phyloP scores from a whole-genome alignment of 2,888 invertebrate genomes.

The Copidosoma aretas region DNA sequence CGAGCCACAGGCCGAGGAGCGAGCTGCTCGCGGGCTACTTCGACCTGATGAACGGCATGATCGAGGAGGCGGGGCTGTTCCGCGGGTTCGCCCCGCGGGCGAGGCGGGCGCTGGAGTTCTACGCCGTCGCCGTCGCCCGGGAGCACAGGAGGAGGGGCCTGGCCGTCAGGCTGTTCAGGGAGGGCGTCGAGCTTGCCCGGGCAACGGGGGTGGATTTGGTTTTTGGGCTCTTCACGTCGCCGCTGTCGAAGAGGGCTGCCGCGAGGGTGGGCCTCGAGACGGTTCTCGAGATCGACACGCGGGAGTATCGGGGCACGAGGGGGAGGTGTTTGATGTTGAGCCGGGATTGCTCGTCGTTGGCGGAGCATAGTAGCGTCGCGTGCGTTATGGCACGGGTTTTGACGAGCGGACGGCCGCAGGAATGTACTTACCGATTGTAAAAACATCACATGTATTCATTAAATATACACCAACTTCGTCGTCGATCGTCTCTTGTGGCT shows the following conservation, averaged over 20 bases:
- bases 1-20: conserved; percentile 17
- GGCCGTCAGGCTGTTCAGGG: conserved; percentile 35
- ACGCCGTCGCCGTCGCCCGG: conserved; percentile 45
- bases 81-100: conserved; percentile 38
- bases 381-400: not conserved
- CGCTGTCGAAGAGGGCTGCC: conserved; percentile 43
- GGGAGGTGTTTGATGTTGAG: not conserved
- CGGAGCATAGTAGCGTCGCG: not conserved
- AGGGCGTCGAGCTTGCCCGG: conserved; percentile 40
- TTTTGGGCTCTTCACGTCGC: conserved; percentile 46
- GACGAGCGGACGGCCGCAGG: too few species aligned
- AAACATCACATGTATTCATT: too few species aligned
- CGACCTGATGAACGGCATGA: conserved; percentile 42
- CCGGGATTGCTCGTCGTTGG: not conserved
- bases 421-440: too few species aligned
- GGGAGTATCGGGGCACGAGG: conserved; percentile 1
- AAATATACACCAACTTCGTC: too few species aligned
- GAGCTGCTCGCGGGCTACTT: conserved; percentile 44
- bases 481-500: too few species aligned
- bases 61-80: conserved; percentile 39
- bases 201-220: conserved; percentile 36
- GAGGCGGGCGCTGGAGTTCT: conserved; percentile 44
- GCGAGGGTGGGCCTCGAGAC: conserved; percentile 40
- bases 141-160: conserved; percentile 45
- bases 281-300: conserved; percentile 40